Evolutionary conservation across 2,113 vertebrate species (phyloP).

Genomic region (Lepisosteus oculatus): DNA sequence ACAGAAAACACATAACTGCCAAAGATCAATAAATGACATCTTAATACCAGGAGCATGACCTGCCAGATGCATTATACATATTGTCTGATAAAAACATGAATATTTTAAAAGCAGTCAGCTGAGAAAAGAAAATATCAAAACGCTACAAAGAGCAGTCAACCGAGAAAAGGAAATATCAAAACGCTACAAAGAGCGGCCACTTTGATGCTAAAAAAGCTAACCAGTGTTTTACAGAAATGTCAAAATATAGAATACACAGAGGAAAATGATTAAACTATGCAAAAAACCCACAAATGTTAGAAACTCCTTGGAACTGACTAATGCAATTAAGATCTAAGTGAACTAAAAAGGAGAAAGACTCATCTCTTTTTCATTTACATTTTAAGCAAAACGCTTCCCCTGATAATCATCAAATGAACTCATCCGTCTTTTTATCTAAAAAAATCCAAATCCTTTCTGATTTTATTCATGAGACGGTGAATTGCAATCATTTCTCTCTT

Average conservation of each 20-base stretch:
- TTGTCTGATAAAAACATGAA: neutral
- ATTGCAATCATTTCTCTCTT: conserved; percentile 20
- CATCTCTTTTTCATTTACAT: conserved; percentile 17
- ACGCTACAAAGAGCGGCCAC: neutral
- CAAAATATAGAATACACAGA: conserved; percentile 16
- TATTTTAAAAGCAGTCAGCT: neutral
- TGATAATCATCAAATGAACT: conserved; percentile 21
- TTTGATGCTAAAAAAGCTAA: neutral
- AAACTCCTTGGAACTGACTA: conserved; percentile 14
- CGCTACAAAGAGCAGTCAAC: neutral
- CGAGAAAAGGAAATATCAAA: no score
- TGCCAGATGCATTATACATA: neutral
- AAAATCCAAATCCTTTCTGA: conserved; percentile 13
- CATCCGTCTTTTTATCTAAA: conserved; percentile 1
- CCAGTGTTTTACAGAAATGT: conserved; percentile 5
- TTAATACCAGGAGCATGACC: neutral
- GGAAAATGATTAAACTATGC: conserved; percentile 11
- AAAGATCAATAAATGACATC: neutral
- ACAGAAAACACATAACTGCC: no score
- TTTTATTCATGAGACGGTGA: conserved; percentile 30
- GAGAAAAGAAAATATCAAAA: neutral
- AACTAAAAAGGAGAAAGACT: conserved; percentile 13
- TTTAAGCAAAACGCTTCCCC: conserved; percentile 26
- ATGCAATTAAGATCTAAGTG: conserved; percentile 10
- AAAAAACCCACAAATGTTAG: neutral